Conservation (phyloP, 2,888 invertebrate species). For the Ochropleura plecta region DNA sequence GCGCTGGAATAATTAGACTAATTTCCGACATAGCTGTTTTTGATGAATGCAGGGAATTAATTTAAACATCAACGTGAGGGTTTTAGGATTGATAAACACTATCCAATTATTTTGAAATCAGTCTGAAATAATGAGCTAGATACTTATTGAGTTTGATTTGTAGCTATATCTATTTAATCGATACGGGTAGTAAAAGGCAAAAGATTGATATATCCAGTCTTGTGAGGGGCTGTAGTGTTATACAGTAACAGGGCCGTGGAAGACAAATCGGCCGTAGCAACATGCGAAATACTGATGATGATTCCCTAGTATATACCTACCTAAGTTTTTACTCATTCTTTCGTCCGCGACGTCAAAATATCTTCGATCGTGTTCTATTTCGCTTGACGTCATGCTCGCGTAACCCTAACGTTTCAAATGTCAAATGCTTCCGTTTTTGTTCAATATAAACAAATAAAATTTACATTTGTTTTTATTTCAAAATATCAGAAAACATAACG, state of each 20-base stretch:
- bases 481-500: not conserved
- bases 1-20: constrained; percentile 38
- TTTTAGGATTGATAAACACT: not conserved
- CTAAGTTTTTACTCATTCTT: not conserved
- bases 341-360: constrained; percentile 20
- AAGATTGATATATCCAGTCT: not conserved
- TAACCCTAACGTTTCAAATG: constrained; percentile 9
- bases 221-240: not conserved
- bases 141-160: not conserved
- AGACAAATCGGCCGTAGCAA: not conserved
- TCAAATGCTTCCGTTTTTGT: constrained; percentile 11
- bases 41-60: constrained; percentile 18
- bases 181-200: not conserved
- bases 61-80: constrained; percentile 11
- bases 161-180: not conserved
- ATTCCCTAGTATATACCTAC: not conserved
- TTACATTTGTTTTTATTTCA: not conserved
- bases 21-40: constrained; percentile 20
- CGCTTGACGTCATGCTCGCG: constrained; percentile 27
- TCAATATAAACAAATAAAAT: constrained; percentile 7
- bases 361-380: not conserved
- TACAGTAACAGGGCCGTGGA: too few species aligned
- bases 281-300: not conserved
- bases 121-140: not conserved
- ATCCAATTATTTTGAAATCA: not conserved